These are phyloP conservation scores for Cyprinus carpio DNA, from an alignment of 2,113 vertebrate genomes.

Conservation along the genomic window DNA sequence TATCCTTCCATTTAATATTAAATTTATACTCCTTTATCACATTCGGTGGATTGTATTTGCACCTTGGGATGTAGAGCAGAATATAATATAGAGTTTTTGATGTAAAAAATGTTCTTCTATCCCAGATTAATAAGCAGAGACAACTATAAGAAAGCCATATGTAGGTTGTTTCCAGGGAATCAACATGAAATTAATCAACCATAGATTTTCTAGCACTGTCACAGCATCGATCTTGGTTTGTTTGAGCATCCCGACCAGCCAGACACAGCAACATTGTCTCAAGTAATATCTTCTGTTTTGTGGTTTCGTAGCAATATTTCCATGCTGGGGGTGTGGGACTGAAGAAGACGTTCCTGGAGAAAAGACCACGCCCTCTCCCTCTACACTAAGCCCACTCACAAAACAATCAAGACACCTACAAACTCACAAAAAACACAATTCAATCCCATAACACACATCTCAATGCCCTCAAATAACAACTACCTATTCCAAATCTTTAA, in stretches of 20 bases:
- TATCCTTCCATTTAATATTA: neutral
- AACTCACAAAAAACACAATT: constrained; percentile 97
- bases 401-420: constrained; percentile 96
- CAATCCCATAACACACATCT: constrained; percentile 85
- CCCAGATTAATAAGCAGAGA: constrained; percentile 4
- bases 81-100: neutral
- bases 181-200: neutral
- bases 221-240: neutral
- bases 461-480: neutral
- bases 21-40: neutral
- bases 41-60: constrained; percentile 1
- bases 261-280: neutral
- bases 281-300: neutral
- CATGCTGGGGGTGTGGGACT: constrained; percentile 95
- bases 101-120: neutral
- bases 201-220: neutral
- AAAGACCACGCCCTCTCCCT: constrained; percentile 93
- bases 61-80: neutral
- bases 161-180: neutral
- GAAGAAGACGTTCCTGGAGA: constrained; percentile 98
- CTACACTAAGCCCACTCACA: constrained; percentile 95
- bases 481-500: neutral
- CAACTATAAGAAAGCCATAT: neutral
- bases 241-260: neutral
- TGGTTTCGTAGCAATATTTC: constrained; percentile 90